phyloP scores from a whole-genome alignment of 2,888 invertebrate genomes.

The Drosophila picticornis region DNA sequence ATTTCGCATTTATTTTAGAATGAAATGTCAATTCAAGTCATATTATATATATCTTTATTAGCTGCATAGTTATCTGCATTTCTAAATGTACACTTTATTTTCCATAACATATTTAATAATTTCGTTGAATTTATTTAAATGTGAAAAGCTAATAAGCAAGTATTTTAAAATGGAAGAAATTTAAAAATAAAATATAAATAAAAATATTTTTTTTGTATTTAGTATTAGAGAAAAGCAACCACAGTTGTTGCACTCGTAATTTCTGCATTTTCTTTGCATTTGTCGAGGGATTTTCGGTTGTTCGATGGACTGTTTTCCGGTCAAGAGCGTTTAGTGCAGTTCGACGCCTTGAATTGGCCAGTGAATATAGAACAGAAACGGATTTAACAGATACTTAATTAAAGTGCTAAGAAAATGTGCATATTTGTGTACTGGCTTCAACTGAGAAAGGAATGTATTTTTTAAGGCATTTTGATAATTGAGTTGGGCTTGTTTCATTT shows the following conservation, averaged over 20 bases:
- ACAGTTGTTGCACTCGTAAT: slow-evolving; percentile 5
- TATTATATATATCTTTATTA: neutral
- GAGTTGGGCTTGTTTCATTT: neutral
- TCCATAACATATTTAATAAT: too few relatives aligned
- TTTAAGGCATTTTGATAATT: neutral
- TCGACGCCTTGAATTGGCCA: neutral
- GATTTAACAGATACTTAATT: neutral
- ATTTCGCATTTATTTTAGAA: neutral
- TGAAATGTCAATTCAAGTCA: neutral
- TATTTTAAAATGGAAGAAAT: too few relatives aligned
- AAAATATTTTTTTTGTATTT: neutral
- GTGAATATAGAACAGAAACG: neutral
- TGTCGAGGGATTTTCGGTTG: neutral
- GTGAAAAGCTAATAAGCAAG: too few relatives aligned
- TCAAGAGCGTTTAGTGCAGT: slow-evolving; percentile 4
- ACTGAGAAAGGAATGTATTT: slow-evolving; percentile 30
- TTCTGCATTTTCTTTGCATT: neutral
- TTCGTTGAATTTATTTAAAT: too few relatives aligned
- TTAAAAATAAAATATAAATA: neutral
- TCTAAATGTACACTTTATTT: too few relatives aligned
- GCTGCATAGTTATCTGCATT: too few relatives aligned
- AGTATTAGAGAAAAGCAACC: neutral
- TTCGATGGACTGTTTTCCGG: neutral
- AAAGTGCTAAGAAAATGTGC: slow-evolving; percentile 54
- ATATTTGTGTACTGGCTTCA: slow-evolving; percentile 44